Conservation (phyloP, 1,140 invertebrate genomes). For the Leguminivora glycinivorella region DNA sequence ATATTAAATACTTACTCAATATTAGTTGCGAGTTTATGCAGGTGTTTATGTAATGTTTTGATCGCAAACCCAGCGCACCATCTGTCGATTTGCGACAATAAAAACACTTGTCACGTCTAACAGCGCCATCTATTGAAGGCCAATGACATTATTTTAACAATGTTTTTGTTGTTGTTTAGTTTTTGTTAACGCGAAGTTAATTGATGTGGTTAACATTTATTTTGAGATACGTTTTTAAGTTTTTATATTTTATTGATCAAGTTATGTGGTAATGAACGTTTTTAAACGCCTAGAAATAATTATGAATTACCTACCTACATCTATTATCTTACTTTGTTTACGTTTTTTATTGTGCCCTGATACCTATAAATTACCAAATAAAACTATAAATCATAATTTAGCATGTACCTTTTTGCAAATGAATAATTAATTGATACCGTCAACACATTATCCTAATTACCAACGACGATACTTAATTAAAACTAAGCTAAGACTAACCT, state of each 20-base stretch:
- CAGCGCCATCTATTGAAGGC: neutral
- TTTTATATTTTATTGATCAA: neutral
- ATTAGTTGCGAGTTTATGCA: neutral
- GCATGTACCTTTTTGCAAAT: neutral
- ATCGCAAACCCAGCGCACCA: neutral
- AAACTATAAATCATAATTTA: neutral
- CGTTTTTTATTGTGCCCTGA: neutral
- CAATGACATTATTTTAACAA: neutral
- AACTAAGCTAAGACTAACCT: slow-evolving; percentile 50
- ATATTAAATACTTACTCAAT: neutral
- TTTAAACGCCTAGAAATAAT: neutral
- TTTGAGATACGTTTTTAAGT: neutral
- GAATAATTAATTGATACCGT: neutral
- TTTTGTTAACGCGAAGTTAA: slow-evolving; percentile 7
- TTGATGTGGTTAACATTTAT: neutral
- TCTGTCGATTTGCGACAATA: neutral
- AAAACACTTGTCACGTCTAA: neutral
- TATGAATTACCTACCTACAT: neutral
- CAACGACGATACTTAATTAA: neutral
- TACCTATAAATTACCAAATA: neutral
- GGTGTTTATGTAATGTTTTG: neutral
- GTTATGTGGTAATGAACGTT: neutral
- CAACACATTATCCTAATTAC: neutral
- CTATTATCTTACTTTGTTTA: neutral
- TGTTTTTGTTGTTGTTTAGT: slow-evolving; percentile 15